Evolutionary conservation across 2,888 invertebrate species (phyloP).

Genomic region (Tetrapedia diversipes): DNA sequence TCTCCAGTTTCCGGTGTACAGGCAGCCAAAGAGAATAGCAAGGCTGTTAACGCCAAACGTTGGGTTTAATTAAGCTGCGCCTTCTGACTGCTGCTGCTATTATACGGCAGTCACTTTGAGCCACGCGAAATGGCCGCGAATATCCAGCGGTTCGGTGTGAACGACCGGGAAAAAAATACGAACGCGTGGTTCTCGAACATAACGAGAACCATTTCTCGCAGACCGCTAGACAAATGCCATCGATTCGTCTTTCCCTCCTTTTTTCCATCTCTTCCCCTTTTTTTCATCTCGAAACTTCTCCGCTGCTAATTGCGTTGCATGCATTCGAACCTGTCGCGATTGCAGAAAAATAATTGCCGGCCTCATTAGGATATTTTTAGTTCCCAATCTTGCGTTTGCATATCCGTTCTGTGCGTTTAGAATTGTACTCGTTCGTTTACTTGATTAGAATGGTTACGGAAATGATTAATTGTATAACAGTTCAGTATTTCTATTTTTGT

Average conservation of each 20-base stretch:
- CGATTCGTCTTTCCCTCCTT: background rate
- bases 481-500: too few relatives aligned
- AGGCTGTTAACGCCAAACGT: conserved; percentile 13
- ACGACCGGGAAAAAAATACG: background rate
- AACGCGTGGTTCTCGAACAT: background rate
- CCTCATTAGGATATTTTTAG: too few relatives aligned
- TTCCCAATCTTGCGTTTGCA: too few relatives aligned
- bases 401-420: too few relatives aligned
- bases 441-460: too few relatives aligned
- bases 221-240: background rate
- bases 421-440: too few relatives aligned
- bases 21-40: background rate
- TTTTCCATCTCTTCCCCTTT: background rate
- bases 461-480: too few relatives aligned
- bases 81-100: conserved; percentile 13
- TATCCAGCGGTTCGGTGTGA: background rate
- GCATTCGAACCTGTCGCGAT: background rate
- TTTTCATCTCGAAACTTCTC: background rate
- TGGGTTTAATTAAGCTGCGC: conserved; percentile 28
- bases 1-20: background rate
- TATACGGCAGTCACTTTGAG: conserved; percentile 18
- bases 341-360: background rate
- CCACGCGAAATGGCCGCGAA: background rate
- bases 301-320: background rate
- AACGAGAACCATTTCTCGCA: background rate